Percentiles rank a stretch among this genome's conserved stretches.
Evolutionary conservation across 2,797 vertebrate species (phyloP).

Genomic region (Menidia menidia): DNA sequence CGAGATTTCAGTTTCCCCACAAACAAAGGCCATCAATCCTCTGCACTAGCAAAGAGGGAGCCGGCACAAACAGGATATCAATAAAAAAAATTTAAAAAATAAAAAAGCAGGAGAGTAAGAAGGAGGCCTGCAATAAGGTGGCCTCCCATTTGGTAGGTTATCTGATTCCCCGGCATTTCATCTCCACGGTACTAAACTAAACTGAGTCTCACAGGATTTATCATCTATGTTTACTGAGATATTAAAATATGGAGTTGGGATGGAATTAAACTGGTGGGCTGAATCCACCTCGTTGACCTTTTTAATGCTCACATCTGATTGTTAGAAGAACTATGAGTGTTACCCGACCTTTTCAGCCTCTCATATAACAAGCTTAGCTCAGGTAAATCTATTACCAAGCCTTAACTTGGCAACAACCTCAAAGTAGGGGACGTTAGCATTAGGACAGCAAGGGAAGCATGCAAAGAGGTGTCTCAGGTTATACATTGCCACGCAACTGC

Average conservation of each 20-base stretch:
- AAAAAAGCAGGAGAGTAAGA: conserved; percentile 38
- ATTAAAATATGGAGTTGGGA: neutral
- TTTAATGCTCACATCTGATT: neutral
- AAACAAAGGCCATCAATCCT: conserved; percentile 83
- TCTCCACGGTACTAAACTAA: neutral
- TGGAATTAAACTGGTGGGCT: neutral
- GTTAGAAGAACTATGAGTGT: conserved; percentile 30
- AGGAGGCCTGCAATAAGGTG: conserved; percentile 29
- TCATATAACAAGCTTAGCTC: conserved; percentile 74
- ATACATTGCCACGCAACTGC: conserved; percentile 56
- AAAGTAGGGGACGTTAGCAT: conserved; percentile 19
- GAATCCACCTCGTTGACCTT: conserved; percentile 11
- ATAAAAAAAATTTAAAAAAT: conserved; percentile 42
- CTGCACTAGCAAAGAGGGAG: conserved; percentile 56
- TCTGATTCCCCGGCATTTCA: conserved; percentile 13
- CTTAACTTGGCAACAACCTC: conserved; percentile 68
- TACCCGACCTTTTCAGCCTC: conserved; percentile 50
- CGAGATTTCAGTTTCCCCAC: conserved; percentile 75
- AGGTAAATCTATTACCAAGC: conserved; percentile 72
- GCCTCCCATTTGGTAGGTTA: conserved; percentile 12
- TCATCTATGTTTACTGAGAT: neutral
- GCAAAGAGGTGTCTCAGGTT: conserved; percentile 58
- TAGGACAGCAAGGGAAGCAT: conserved; percentile 34
- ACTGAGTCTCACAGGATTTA: neutral
- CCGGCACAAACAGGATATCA: conserved; percentile 65